These are phyloP conservation scores for Halichoeres trimaculatus DNA, from an alignment of 2,113 vertebrate genomes.

Conservation along the genomic window DNA sequence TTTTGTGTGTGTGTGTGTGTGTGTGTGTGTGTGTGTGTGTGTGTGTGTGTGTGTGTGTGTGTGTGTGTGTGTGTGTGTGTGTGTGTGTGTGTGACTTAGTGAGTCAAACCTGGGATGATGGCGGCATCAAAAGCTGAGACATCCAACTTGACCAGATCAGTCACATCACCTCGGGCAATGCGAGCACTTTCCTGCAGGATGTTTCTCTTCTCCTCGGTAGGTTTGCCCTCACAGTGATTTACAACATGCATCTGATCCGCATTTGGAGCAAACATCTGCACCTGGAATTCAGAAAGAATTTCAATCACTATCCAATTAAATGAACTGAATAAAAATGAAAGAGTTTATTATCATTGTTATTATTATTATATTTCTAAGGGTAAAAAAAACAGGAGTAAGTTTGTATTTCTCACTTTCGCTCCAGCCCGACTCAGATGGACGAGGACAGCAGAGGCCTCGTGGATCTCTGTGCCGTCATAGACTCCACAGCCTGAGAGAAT, in stretches of 20 bases:
- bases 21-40: too few species aligned
- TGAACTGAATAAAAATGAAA: too few species aligned
- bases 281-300: conserved; percentile 71
- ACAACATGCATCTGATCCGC: conserved; percentile 93
- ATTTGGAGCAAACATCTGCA: conserved; percentile 93
- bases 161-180: conserved; percentile 92
- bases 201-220: conserved; percentile 89
- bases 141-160: conserved; percentile 84
- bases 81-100: neutral
- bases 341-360: too few species aligned
- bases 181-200: conserved; percentile 93
- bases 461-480: conserved; percentile 89
- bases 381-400: too few species aligned
- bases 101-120: conserved; percentile 89
- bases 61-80: neutral
- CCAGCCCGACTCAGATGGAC: conserved; percentile 90
- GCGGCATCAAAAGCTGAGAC: conserved; percentile 86
- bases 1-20: neutral
- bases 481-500: conserved; percentile 89
- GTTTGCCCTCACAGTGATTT: conserved; percentile 92
- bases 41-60: neutral
- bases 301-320: too few species aligned
- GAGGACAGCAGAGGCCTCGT: conserved; percentile 87
- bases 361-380: too few species aligned
- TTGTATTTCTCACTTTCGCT: conserved; percentile 80